phyloP scores from a whole-genome alignment of 2,113 vertebrate species.

The Taurulus bubalis region DNA sequence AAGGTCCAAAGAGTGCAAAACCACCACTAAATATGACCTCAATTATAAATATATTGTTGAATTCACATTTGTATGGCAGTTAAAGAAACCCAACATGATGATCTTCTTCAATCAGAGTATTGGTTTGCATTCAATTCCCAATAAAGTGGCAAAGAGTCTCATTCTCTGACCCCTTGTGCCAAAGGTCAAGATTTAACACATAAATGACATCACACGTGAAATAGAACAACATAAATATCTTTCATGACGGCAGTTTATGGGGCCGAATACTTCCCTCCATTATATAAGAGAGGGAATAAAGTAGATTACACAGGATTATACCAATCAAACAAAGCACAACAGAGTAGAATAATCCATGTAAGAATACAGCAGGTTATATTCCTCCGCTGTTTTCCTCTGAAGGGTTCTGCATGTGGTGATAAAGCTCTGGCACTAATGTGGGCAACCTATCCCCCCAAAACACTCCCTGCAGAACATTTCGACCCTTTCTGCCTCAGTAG shows the following conservation, averaged over 20 bases:
- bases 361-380: background rate
- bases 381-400: too few relatives aligned
- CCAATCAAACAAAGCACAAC: background rate
- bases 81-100: too few relatives aligned
- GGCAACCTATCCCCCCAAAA: background rate
- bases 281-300: background rate
- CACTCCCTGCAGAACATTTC: background rate
- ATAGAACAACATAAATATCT: too few relatives aligned
- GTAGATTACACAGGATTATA: background rate
- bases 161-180: background rate
- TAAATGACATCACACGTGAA: background rate
- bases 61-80: background rate
- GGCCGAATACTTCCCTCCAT: background rate
- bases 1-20: too few relatives aligned
- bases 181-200: background rate
- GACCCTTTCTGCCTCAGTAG: background rate
- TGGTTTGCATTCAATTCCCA: background rate
- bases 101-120: background rate
- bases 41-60: background rate
- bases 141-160: background rate
- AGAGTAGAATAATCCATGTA: background rate
- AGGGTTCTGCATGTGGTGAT: background rate
- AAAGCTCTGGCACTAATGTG: background rate
- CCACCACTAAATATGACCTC: too few relatives aligned
- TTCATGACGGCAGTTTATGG: too few relatives aligned